Percentiles rank a stretch among this genome's conserved stretches.
phyloP scores from a whole-genome alignment of 2,797 vertebrate species.

The Limosa lapponica region DNA sequence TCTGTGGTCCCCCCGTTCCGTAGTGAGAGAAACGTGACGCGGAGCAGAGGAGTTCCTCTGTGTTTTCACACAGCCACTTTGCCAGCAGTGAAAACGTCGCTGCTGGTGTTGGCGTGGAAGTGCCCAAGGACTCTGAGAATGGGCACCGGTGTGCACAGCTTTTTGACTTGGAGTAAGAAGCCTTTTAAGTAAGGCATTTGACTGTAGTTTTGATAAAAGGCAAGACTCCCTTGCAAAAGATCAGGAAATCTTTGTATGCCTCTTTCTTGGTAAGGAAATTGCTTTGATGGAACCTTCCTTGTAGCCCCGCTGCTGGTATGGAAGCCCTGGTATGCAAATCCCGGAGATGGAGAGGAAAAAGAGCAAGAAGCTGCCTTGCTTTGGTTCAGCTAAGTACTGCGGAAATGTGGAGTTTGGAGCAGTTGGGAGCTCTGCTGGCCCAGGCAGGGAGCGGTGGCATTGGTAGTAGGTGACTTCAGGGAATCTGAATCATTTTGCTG shows the following conservation, averaged over 20 bases:
- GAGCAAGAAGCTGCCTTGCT: not conserved
- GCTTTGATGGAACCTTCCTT: not conserved
- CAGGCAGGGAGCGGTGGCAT: not conserved
- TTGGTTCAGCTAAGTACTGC: not conserved
- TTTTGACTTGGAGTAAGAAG: not conserved
- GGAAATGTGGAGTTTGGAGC: not conserved
- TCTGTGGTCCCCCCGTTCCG: not conserved
- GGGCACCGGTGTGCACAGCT: not conserved
- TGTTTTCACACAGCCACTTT: not conserved
- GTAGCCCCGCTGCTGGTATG: not conserved
- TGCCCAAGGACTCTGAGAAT: not conserved
- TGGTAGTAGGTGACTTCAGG: not conserved
- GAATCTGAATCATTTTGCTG: not conserved
- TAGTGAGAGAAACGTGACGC: accelerated
- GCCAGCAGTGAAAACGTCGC: not conserved
- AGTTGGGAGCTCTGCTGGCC: not conserved
- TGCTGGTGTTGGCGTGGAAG: not conserved
- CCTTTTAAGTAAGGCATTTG: not conserved
- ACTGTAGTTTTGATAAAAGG: not conserved
- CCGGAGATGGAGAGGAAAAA: not conserved
- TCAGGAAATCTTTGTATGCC: not conserved
- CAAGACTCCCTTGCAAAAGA: not conserved
- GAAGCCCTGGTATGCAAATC: not conserved
- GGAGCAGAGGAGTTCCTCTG: not conserved
- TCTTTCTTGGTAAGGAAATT: not conserved